Evolutionary conservation across 2,797 vertebrate species (phyloP).

Genomic region (Tiaroga cobitis): DNA sequence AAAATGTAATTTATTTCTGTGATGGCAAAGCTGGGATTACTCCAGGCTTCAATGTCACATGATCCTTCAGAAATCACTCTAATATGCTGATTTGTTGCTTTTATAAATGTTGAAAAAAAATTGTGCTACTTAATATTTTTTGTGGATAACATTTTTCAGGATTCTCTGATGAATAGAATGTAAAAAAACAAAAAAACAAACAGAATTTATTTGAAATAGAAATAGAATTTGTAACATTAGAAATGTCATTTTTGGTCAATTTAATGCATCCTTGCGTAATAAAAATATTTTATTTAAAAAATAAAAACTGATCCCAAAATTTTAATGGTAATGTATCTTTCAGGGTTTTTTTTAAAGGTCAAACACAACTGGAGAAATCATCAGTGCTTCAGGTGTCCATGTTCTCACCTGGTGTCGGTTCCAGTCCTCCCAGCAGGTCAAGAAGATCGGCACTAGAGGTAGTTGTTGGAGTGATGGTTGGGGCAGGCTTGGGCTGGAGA

Average conservation of each 20-base stretch:
- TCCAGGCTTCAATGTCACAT: neutral
- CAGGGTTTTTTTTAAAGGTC: neutral
- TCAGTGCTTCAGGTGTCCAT: neutral
- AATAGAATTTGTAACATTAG: neutral
- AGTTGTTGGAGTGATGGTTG: conserved; percentile 29
- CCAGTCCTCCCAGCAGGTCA: conserved; percentile 81
- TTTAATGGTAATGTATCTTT: neutral
- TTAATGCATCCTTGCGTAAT: neutral
- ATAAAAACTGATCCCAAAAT: neutral
- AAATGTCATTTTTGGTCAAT: neutral
- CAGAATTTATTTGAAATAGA: neutral
- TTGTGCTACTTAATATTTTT: neutral
- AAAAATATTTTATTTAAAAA: neutral
- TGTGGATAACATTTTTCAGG: neutral
- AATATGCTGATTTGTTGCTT: neutral
- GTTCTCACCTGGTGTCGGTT: conserved; percentile 59
- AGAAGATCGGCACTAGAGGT: conserved; percentile 70
- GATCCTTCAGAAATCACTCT: neutral
- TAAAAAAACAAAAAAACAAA: neutral
- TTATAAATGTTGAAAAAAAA: neutral
- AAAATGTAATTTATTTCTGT: neutral
- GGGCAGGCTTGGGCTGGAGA: conserved; percentile 58
- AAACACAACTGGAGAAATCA: neutral
- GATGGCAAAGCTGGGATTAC: no score
- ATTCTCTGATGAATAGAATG: neutral